phyloP scores from a whole-genome alignment of 2,888 invertebrate genomes.

The Bedellia somnulentella region DNA sequence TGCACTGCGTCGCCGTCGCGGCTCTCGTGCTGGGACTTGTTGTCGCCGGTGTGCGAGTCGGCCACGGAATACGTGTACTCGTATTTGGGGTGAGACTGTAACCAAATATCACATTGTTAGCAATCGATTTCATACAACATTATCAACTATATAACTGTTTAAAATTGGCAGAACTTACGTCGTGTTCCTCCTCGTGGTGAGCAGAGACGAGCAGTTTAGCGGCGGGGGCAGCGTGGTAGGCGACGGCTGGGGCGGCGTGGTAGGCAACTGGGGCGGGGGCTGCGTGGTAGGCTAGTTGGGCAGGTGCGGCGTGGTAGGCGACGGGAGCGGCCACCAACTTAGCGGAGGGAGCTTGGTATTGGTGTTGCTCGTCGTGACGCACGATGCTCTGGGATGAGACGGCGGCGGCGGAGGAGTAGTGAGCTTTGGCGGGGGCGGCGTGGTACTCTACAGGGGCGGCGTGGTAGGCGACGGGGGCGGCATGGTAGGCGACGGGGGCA shows the following conservation, averaged over 20 bases:
- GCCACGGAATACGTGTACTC: conserved; percentile 43
- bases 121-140: no score
- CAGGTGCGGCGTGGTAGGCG: conserved; percentile 14
- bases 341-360: conserved; percentile 1
- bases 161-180: no score
- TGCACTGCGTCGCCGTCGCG: conserved; percentile 55
- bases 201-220: conserved; percentile 10
- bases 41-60: conserved; percentile 47
- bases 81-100: conserved; percentile 43
- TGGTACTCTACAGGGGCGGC: conserved; percentile 10
- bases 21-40: conserved; percentile 46
- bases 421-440: conserved; percentile 12
- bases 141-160: no score
- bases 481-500: conserved; percentile 11
- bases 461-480: conserved; percentile 14
- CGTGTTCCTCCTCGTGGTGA: conserved; percentile 4
- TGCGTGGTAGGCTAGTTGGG: conserved; percentile 15
- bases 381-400: conserved; percentile 13
- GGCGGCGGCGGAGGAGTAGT: conserved; percentile 13
- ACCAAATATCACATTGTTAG: conserved; percentile 1
- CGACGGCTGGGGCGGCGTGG: conserved; percentile 13
- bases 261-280: conserved; percentile 13
- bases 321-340: conserved; percentile 11
- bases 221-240: conserved; percentile 17
- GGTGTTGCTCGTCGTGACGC: conserved; percentile 17